Base-by-base conservation (phyloP, 2,797 vertebrate species). In the Sternotherus odoratus region DNA sequence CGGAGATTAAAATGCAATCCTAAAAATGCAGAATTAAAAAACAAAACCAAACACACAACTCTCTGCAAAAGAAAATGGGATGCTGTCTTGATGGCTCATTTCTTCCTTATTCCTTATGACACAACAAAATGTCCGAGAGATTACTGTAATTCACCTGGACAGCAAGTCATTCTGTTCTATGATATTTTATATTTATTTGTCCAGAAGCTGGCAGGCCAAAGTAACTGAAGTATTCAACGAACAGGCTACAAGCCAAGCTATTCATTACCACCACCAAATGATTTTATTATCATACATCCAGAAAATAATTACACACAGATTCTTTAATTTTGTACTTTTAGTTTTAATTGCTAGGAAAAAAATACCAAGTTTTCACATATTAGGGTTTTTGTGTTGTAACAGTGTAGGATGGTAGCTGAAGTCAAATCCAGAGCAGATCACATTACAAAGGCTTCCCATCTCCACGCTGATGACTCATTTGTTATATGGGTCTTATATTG, bases 241-340 rank as follows among this genome's bases (percentile, higher is more conserved):
- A 30, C 51, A 77, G n/a, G 9, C 74, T 0, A 0, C n/a, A 12
- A 2, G 0, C 26, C 60, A 53, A 91, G 51, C 3, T 49, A 1
- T 53, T 77, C 57, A 36, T 10, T 77, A 48, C 43, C 56, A 28
- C 39, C 24, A 11, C 1, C 2, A 84, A 28, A 88, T 5, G 87
- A 50, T 82, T 5, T 3, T 0, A 0, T 60, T 69, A 36, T 28
- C 30, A 21, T 48, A 16, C 28, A 46, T 49, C 83, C 88, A 6
- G 2, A 2, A 83, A 92, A 88, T 66, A 88, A 87, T 30, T 6
- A 3, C 4, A 13, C 4, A 2, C 12, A 50, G 0, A 11, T 43
- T 66, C 83, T 49, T 53, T 66, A 15, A 3, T 33, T 63, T 43
- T 63, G 36, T 57, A 53, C 4, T 19, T 11, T 43, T 12, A n/a